phyloP scores from a whole-genome alignment of 2,113 vertebrate species.

The Malurus elegans region DNA sequence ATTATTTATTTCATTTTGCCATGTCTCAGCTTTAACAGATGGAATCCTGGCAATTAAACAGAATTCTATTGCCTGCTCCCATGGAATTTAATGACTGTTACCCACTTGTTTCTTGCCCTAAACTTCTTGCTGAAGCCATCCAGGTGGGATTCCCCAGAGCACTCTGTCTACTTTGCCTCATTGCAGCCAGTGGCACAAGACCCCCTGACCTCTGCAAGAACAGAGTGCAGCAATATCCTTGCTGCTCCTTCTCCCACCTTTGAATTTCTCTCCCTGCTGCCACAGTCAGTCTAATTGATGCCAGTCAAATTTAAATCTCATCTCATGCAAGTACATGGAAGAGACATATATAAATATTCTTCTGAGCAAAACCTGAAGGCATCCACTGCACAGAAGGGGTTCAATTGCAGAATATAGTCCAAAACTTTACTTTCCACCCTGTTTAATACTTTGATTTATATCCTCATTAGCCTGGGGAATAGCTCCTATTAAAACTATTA shows the following conservation, averaged over 20 bases:
- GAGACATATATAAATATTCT: neutral
- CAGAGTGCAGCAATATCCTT: neutral
- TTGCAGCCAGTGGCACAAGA: neutral
- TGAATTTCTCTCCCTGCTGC: neutral
- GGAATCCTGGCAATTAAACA: neutral
- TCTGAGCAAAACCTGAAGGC: neutral
- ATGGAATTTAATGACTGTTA: neutral
- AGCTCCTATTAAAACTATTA: slow-evolving; percentile 62
- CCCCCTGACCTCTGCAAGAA: neutral
- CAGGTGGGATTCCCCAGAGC: neutral
- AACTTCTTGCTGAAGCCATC: neutral
- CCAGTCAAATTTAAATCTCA: neutral
- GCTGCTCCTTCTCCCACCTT: neutral
- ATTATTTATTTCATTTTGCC: neutral
- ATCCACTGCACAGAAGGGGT: neutral
- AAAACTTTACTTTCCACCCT: slow-evolving; percentile 12
- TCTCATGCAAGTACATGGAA: neutral
- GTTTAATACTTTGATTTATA: slow-evolving; percentile 61
- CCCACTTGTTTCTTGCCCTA: neutral
- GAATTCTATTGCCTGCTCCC: neutral
- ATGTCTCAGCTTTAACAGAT: neutral
- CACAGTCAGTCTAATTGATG: neutral
- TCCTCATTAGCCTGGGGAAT: slow-evolving; percentile 38
- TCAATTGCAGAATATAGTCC: neutral
- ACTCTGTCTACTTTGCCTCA: neutral